Conservation (phyloP, 1,140 invertebrate species). For the Calliopsis andreniformis region DNA sequence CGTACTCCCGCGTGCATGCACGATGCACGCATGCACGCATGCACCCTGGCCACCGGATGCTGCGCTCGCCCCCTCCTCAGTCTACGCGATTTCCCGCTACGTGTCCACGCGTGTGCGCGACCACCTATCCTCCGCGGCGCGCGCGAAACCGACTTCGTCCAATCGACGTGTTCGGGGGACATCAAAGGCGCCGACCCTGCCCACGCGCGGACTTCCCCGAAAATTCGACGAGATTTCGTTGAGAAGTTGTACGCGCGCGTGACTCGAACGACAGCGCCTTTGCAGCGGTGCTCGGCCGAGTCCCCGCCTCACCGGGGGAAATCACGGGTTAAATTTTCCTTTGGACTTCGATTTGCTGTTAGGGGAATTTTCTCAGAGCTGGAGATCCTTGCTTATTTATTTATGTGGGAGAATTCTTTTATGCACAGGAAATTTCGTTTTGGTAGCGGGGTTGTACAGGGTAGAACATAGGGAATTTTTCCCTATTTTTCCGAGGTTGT, state of each 20-base stretch:
- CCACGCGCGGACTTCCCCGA: constrained; percentile 23
- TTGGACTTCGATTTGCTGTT: too few relatives aligned
- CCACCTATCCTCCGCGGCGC: constrained; percentile 57
- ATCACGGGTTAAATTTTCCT: too few relatives aligned
- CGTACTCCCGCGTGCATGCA: constrained; percentile 47
- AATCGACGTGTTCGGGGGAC: constrained; percentile 43
- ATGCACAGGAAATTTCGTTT: too few relatives aligned
- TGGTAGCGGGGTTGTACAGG: too few relatives aligned
- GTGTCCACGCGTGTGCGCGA: constrained; percentile 58
- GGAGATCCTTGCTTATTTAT: too few relatives aligned
- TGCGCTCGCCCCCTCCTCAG: constrained; percentile 61
- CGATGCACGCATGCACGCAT: constrained; percentile 28
- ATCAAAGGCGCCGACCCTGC: constrained; percentile 56
- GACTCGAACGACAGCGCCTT: not conserved
- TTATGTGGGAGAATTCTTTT: too few relatives aligned
- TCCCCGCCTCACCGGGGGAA: too few relatives aligned
- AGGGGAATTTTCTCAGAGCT: too few relatives aligned
- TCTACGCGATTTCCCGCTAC: constrained; percentile 72
- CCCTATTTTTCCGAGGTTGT: too few relatives aligned
- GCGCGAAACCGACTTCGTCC: constrained; percentile 54
- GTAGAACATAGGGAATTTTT: too few relatives aligned
- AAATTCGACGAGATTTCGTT: constrained; percentile 48
- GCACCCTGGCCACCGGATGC: constrained; percentile 68
- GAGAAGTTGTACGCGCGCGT: not conserved
- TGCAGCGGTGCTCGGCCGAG: too few relatives aligned